Conservation (phyloP, 2,888 invertebrate species). For the Thymelicus sylvestris region DNA sequence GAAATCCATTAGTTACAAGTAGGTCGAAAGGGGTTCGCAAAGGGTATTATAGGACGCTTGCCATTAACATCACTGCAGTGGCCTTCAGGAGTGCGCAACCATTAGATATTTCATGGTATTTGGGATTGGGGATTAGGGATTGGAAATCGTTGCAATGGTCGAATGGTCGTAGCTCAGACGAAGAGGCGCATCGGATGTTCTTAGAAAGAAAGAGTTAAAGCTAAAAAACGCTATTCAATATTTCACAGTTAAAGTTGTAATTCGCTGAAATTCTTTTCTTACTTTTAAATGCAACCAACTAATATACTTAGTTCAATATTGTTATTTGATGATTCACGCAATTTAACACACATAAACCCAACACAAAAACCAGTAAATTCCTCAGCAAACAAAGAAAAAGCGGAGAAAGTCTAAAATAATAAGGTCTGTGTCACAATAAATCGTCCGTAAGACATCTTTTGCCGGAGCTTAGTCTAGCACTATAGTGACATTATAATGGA, state of each 20-base stretch:
- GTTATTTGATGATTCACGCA: too few relatives aligned
- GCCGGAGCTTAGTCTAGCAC: not conserved
- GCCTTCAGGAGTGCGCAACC: slow-evolving; percentile 30
- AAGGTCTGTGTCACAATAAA: not conserved
- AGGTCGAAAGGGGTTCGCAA: slow-evolving; percentile 18
- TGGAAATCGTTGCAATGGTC: not conserved
- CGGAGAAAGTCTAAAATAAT: not conserved
- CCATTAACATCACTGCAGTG: slow-evolving; percentile 33
- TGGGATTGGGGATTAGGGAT: not conserved
- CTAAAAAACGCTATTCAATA: too few relatives aligned
- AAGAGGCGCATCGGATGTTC: too few relatives aligned
- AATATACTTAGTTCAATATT: too few relatives aligned
- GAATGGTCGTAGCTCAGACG: too few relatives aligned
- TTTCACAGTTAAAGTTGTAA: too few relatives aligned
- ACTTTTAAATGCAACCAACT: too few relatives aligned
- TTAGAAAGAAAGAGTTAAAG: too few relatives aligned
- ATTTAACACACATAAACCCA: too few relatives aligned
- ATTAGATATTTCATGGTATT: slow-evolving; percentile 24
- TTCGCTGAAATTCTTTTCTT: too few relatives aligned
- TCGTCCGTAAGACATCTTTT: not conserved
- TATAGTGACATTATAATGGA: not conserved
- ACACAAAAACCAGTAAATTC: too few relatives aligned
- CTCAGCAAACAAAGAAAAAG: too few relatives aligned
- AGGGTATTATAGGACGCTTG: slow-evolving; percentile 30
- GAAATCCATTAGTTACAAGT: slow-evolving; percentile 35